Percentiles rank a stretch among this genome's conserved stretches.
phyloP scores from a whole-genome alignment of 2,888 invertebrate species.

The Rhaphigaster nebulosa region DNA sequence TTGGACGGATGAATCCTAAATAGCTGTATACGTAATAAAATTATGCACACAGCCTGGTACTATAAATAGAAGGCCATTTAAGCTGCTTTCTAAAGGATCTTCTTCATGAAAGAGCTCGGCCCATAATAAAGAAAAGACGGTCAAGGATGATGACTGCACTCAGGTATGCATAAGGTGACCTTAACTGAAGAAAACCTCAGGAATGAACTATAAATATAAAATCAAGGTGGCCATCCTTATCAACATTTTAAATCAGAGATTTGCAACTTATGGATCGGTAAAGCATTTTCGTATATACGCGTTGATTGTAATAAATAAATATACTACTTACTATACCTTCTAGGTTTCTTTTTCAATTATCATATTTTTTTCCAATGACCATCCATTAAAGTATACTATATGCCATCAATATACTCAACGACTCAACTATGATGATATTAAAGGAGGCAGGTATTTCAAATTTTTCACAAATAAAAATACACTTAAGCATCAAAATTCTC shows the following conservation, averaged over 20 bases:
- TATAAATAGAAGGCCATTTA: constrained; percentile 20
- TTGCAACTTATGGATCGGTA: not conserved
- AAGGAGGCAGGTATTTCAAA: no score
- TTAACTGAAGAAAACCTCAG: constrained; percentile 28
- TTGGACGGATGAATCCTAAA: not conserved
- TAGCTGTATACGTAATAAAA: not conserved
- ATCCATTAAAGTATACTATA: no score
- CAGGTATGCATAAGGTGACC: not conserved
- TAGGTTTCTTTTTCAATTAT: no score
- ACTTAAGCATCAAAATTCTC: no score
- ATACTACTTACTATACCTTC: no score
- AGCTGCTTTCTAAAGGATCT: constrained; percentile 4
- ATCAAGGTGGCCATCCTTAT: not conserved
- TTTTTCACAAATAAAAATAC: no score
- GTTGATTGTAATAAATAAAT: not conserved
- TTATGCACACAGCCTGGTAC: not conserved
- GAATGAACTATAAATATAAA: constrained; percentile 46
- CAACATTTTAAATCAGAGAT: constrained; percentile 7
- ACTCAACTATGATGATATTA: no score
- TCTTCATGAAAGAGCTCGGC: not conserved
- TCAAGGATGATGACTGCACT: constrained; percentile 31
- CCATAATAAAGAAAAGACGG: not conserved
- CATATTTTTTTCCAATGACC: no score
- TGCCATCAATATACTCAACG: no score
- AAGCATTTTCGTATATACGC: not conserved